These are phyloP conservation scores for Drosophila ercepeae DNA, from an alignment of 1,140 invertebrate species.

Conservation along the genomic window DNA sequence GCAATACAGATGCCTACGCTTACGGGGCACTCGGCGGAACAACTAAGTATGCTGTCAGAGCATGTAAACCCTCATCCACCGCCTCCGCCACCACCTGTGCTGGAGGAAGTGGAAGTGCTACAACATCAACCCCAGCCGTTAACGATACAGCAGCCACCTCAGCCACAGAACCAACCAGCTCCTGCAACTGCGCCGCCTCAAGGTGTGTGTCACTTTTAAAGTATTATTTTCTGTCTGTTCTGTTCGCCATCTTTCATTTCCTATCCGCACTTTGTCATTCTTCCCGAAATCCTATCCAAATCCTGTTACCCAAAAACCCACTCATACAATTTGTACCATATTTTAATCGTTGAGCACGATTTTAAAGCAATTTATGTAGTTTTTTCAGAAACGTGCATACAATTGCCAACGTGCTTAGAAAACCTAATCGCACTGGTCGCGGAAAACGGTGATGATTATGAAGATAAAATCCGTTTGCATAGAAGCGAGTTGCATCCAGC, in stretches of 20 bases:
- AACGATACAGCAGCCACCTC: constrained; percentile 5
- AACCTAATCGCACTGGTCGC: constrained; percentile 83
- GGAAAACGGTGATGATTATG: constrained; percentile 83
- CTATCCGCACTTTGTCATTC: background rate
- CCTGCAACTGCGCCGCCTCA: constrained; percentile 38
- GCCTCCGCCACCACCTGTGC: constrained; percentile 56
- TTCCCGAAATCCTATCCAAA: background rate
- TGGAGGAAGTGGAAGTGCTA: constrained; percentile 29
- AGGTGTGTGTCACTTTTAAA: constrained; percentile 57
- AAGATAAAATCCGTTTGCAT: constrained; percentile 83
- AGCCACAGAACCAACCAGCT: background rate
- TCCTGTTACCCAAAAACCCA: background rate
- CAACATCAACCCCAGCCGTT: constrained; percentile 11
- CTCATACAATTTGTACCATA: constrained; percentile 42
- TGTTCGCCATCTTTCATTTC: constrained; percentile 36
- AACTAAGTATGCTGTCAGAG: constrained; percentile 46
- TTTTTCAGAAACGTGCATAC: constrained; percentile 84
- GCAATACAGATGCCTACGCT: constrained; percentile 78
- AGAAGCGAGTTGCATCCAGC: constrained; percentile 83
- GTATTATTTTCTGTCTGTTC: constrained; percentile 32
- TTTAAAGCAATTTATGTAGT: constrained; percentile 84
- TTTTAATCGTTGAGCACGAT: constrained; percentile 78
- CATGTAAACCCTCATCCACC: constrained; percentile 57
- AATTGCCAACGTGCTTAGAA: constrained; percentile 83
- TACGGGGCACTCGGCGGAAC: constrained; percentile 31